A percentile compares a stretch with the other conserved stretches of the same genome.
Evolutionary conservation across 2,113 vertebrate species (phyloP).

Genomic region (Muscicapa adusta): DNA sequence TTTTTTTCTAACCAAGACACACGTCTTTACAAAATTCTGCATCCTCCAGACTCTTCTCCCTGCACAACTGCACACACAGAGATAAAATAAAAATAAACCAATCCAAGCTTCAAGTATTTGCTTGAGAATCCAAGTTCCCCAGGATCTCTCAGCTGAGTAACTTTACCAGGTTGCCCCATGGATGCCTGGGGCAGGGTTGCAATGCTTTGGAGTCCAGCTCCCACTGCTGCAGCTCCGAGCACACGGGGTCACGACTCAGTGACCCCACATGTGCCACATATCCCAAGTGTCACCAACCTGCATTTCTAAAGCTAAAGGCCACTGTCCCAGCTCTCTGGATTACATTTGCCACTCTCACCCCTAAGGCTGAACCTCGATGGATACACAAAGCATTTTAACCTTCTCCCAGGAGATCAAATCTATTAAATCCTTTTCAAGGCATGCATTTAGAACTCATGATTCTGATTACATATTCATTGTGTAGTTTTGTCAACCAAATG

Average conservation of each 20-base stretch:
- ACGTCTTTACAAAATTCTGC: rapidly evolving
- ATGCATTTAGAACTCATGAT: not conserved
- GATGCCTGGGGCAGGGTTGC: not conserved
- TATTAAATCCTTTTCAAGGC: not conserved
- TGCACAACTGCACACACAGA: not conserved
- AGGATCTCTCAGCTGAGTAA: not conserved
- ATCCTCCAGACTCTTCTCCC: no score
- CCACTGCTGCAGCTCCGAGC: not conserved
- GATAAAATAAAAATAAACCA: not conserved
- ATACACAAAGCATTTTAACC: not conserved
- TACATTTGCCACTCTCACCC: not conserved
- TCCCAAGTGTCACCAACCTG: not conserved
- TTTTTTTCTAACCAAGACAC: not conserved
- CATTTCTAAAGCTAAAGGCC: not conserved
- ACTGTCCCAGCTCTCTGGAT: not conserved
- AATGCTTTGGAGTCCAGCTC: not conserved
- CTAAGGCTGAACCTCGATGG: not conserved
- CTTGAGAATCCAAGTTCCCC: not conserved
- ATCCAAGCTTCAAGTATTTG: not conserved
- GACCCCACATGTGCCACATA: not conserved
- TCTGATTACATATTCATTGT: not conserved
- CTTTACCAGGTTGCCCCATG: not conserved
- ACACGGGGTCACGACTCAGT: not conserved
- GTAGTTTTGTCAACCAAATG: not conserved
- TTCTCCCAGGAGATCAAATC: not conserved